Evolutionary conservation across 2,113 vertebrate species (phyloP).

Genomic region (Heloderma charlesbogerti): DNA sequence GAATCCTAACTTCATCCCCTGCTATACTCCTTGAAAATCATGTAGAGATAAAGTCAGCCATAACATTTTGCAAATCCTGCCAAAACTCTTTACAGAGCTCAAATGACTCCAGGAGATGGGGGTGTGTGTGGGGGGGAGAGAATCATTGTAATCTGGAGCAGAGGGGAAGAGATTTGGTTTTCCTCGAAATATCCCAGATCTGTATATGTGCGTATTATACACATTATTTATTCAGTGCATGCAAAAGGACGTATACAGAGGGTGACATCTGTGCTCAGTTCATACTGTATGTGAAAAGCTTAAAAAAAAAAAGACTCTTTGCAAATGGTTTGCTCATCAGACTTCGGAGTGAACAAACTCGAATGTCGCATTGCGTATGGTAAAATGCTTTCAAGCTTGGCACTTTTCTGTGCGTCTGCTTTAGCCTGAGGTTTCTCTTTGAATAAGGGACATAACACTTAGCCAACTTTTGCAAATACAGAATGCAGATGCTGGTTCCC

Average conservation of each 20-base stretch:
- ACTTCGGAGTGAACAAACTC: slow-evolving; percentile 44
- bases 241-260: not conserved
- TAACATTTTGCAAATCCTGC: not conserved
- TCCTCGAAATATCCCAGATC: not conserved
- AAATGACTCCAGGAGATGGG: not conserved
- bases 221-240: not conserved
- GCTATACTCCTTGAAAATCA: not conserved
- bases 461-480: slow-evolving; percentile 55
- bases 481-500: slow-evolving; percentile 56
- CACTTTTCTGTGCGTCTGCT: slow-evolving; percentile 30
- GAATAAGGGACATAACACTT: not conserved
- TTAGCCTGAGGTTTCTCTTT: slow-evolving; percentile 48
- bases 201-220: not conserved
- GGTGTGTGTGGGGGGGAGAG: not conserved
- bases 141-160: slow-evolving; percentile 35
- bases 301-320: slow-evolving; percentile 15
- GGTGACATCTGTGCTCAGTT: not conserved
- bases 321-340: slow-evolving; percentile 12
- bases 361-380: slow-evolving; percentile 37
- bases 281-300: slow-evolving; percentile 47
- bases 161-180: not conserved
- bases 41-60: not conserved
- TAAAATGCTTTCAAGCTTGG: slow-evolving; percentile 52
- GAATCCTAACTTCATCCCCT: not conserved
- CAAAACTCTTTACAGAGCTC: not conserved